These are phyloP conservation scores for Recurvirostra avosetta DNA, from an alignment of 2,113 vertebrate species.

Conservation along the genomic window DNA sequence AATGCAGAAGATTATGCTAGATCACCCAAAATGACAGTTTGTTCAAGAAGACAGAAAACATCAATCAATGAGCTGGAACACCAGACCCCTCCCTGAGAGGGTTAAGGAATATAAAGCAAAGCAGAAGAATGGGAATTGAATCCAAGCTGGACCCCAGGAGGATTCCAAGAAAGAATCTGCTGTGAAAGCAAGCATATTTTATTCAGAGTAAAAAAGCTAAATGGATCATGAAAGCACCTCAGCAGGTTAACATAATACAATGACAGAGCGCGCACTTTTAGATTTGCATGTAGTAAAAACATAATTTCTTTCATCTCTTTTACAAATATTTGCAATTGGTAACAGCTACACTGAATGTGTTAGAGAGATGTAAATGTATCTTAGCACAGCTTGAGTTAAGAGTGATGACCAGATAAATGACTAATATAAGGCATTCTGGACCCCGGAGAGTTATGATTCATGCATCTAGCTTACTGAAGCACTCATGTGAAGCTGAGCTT, in stretches of 20 bases:
- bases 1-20: background rate
- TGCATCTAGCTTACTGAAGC: background rate
- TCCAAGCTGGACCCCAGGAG: background rate
- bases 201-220: background rate
- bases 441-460: background rate
- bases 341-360: background rate
- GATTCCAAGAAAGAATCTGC: background rate
- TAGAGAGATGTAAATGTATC: background rate
- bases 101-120: background rate
- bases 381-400: background rate
- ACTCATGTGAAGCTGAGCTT: background rate
- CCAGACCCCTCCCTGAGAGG: background rate
- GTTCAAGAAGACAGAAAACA: background rate
- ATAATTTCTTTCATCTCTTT: background rate
- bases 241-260: background rate
- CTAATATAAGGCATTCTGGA: background rate
- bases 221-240: background rate
- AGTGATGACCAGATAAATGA: background rate
- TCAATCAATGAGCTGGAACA: background rate
- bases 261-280: background rate
- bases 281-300: background rate
- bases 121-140: background rate
- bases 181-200: background rate
- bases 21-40: background rate
- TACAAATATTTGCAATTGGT: background rate